Conservation (phyloP, 2,797 vertebrate genomes). For the Molothrus ater region DNA sequence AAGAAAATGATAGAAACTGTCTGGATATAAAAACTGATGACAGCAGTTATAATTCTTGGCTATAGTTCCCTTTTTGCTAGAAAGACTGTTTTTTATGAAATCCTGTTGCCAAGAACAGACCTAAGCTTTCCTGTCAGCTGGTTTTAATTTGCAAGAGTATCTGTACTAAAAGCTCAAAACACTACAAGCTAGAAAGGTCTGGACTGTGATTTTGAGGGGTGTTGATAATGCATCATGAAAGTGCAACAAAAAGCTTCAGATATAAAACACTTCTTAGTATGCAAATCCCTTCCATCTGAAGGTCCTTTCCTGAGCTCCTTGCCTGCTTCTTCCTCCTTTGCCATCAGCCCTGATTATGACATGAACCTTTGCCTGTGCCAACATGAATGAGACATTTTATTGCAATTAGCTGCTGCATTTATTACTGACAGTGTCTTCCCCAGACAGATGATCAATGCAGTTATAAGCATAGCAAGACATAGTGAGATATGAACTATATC, state of each 20-base stretch:
- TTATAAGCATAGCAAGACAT: background rate
- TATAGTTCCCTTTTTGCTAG: background rate
- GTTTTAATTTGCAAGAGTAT: background rate
- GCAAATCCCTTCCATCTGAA: background rate
- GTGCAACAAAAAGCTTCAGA: background rate
- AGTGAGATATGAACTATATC: background rate
- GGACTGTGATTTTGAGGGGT: background rate
- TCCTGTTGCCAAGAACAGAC: background rate
- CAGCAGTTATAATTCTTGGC: slow-evolving; percentile 8
- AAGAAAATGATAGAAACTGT: background rate
- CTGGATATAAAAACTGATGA: background rate
- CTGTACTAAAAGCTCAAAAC: background rate
- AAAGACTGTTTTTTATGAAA: background rate
- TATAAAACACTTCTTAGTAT: background rate
- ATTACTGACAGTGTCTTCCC: background rate
- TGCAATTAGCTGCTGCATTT: background rate
- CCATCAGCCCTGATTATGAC: background rate
- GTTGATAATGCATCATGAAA: background rate
- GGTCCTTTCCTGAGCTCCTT: background rate
- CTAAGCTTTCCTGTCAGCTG: background rate
- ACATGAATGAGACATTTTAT: background rate
- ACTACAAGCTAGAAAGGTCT: background rate
- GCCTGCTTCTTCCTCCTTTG: background rate
- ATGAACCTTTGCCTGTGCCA: background rate
- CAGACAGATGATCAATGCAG: background rate